phyloP scores from a whole-genome alignment of 2,113 vertebrate genomes.

The Nematolebias whitei region DNA sequence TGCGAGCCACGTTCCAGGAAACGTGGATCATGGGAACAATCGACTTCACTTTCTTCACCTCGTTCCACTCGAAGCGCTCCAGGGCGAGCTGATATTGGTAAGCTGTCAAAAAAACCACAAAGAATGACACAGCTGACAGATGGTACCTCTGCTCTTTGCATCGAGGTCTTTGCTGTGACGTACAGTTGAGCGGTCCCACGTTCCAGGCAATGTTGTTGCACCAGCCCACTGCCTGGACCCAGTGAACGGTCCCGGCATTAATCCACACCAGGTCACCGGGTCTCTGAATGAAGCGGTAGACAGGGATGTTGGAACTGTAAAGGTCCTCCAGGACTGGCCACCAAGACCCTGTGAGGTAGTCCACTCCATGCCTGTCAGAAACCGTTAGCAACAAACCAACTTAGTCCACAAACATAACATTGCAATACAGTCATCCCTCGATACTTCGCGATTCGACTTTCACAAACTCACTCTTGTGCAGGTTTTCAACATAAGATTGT shows the following conservation, averaged over 20 bases:
- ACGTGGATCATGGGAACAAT: conserved; percentile 96
- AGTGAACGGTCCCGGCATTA: conserved; percentile 91
- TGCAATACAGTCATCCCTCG: too few species aligned
- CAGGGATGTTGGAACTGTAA: conserved; percentile 89
- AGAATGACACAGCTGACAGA: neutral
- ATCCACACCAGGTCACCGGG: conserved; percentile 95
- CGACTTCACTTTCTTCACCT: conserved; percentile 92
- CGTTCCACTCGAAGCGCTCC: conserved; percentile 93
- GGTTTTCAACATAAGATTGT: too few species aligned
- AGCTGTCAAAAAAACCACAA: conserved; percentile 70
- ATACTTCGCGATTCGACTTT: too few species aligned
- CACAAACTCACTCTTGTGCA: too few species aligned
- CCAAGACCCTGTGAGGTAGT: conserved; percentile 93
- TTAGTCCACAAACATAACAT: neutral
- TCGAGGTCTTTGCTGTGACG: conserved; percentile 38
- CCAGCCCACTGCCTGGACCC: conserved; percentile 95
- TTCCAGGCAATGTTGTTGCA: conserved; percentile 98
- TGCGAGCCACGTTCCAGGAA: conserved; percentile 92
- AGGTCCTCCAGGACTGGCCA: conserved; percentile 94
- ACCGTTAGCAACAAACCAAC: neutral
- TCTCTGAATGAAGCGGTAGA: conserved; percentile 93
- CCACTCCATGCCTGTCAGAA: conserved; percentile 84
- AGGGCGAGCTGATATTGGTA: conserved; percentile 94
- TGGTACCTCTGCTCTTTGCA: neutral
- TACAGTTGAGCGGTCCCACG: conserved; percentile 90